Conservation (phyloP, 2,888 invertebrate genomes). For the Lasioglossum lativentre region DNA sequence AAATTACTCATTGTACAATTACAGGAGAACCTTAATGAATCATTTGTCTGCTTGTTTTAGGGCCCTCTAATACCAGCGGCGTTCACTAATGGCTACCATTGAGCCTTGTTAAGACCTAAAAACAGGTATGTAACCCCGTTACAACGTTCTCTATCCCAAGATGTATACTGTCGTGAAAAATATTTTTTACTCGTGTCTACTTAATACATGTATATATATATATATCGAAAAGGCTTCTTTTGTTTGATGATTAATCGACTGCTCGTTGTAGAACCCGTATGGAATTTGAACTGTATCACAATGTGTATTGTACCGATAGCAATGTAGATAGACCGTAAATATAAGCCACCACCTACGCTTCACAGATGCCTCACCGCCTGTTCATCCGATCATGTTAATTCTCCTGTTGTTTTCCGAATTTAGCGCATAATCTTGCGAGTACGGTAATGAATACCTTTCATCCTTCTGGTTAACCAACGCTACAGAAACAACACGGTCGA, state of each 20-base stretch:
- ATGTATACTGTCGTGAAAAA: not conserved
- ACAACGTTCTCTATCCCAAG: not conserved
- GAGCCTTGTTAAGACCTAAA: conserved; percentile 86
- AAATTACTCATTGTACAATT: conserved; percentile 1
- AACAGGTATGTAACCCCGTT: conserved; percentile 79
- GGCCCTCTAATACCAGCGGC: conserved; percentile 99
- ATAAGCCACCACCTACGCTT: conserved; percentile 16
- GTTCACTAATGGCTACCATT: conserved; percentile 99
- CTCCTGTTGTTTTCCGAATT: conserved; percentile 24
- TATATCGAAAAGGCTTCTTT: not conserved
- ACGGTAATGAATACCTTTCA: conserved; percentile 37
- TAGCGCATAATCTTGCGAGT: conserved; percentile 38
- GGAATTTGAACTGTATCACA: conserved; percentile 13
- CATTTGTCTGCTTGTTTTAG: conserved; percentile 87
- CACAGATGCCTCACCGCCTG: not conserved
- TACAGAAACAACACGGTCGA: conserved; percentile 11
- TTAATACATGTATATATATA: too few relatives aligned
- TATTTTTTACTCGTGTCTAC: conserved; percentile 10
- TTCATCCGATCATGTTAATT: conserved; percentile 17
- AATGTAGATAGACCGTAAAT: not conserved
- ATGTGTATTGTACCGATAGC: not conserved
- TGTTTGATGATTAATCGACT: not conserved
- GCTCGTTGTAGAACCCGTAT: not conserved
- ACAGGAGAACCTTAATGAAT: conserved; percentile 39
- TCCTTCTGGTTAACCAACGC: conserved; percentile 30